phyloP scores from a whole-genome alignment of 1,140 invertebrate species.

The Capitella teleta region DNA sequence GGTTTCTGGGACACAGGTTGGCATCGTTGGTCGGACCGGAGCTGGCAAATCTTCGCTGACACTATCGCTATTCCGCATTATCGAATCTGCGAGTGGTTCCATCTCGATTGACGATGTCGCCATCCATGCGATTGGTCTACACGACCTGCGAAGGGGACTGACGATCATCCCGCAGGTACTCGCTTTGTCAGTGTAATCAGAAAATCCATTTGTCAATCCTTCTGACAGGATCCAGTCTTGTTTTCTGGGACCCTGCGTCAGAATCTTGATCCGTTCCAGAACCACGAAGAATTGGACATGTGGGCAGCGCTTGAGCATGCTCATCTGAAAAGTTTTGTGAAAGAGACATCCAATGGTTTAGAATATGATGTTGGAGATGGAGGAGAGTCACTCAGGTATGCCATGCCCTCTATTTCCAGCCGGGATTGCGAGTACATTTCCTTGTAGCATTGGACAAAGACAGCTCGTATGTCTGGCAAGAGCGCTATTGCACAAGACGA shows the following conservation, averaged over 20 bases:
- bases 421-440: too few relatives aligned
- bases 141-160: conserved; percentile 31
- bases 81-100: conserved; percentile 40
- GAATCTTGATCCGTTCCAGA: conserved; percentile 30
- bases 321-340: conserved; percentile 29
- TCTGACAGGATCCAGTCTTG: conserved; percentile 26
- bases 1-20: conserved; percentile 18
- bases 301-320: conserved; percentile 25
- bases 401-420: too few relatives aligned
- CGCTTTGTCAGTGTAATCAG: background rate
- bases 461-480: conserved; percentile 78
- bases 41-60: conserved; percentile 50
- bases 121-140: conserved; percentile 27
- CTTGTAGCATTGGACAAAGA: conserved; percentile 69
- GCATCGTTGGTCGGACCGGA: conserved; percentile 31
- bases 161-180: conserved; percentile 40
- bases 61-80: conserved; percentile 47
- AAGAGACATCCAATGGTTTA: conserved; percentile 1
- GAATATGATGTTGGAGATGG: conserved; percentile 6
- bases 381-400: conserved; percentile 25
- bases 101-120: conserved; percentile 34
- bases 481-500: conserved; percentile 73
- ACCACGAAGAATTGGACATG: conserved; percentile 22
- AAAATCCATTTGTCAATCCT: background rate
- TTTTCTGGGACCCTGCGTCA: conserved; percentile 25